Conservation (phyloP, 2,113 vertebrate genomes). For the Copsychus sechellarum region DNA sequence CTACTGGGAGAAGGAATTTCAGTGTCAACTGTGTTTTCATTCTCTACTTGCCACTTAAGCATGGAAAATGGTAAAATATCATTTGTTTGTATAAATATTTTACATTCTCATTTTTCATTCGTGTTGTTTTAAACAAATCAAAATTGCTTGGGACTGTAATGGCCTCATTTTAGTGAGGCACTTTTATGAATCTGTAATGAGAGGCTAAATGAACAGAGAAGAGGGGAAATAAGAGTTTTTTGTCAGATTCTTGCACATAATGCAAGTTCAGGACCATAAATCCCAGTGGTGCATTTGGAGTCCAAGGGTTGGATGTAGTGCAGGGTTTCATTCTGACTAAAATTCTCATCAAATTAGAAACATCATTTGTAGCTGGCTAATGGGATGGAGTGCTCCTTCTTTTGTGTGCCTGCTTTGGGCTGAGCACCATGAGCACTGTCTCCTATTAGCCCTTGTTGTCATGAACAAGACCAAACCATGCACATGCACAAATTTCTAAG, state of each 20-base stretch:
- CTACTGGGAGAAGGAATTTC: neutral
- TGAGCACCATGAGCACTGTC: accelerated
- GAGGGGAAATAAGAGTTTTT: neutral
- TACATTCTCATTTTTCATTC: neutral
- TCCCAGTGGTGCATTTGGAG: neutral
- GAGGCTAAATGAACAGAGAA: neutral
- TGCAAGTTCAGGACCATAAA: neutral
- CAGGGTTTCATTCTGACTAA: neutral
- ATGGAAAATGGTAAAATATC: neutral
- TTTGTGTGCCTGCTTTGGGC: neutral
- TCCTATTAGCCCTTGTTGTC: neutral
- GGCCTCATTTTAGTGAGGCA: neutral
- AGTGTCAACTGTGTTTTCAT: neutral
- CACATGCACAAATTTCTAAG: accelerated
- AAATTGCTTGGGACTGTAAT: neutral
- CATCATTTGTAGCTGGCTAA: neutral
- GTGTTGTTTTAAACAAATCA: neutral
- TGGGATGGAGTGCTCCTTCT: neutral
- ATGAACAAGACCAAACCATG: neutral
- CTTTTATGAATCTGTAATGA: neutral
- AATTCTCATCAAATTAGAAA: neutral
- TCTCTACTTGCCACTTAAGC: neutral
- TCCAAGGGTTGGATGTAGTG: neutral
- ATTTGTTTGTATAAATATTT: constrained; percentile 37
- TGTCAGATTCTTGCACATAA: neutral